Evolutionary conservation across 2,113 vertebrate genomes (phyloP), one percentile per base, ranked within the genome.

Genomic region (Takifugu bimaculatus): DNA sequence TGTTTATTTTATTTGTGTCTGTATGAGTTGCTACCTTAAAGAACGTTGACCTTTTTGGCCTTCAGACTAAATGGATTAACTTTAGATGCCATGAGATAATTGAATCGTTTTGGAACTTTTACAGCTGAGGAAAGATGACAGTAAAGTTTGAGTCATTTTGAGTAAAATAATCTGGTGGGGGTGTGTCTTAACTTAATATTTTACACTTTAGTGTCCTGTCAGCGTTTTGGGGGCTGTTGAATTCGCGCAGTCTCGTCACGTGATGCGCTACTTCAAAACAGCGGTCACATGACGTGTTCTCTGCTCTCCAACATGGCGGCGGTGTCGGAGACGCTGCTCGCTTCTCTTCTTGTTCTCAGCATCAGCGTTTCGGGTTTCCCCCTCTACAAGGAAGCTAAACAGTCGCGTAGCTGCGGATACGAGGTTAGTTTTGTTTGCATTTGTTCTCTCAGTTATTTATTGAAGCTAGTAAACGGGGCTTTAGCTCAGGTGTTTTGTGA

Each of bases 401-500:
- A 7, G 4, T 0, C 26, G 0, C 9, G 27, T 0, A 20, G 63
- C 52, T 88, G 84, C 26, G 84, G 87, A 51, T 90, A 90, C 57
- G 50, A 86, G 82, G 88, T 88, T 3, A 50, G 70, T 1, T 0
- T 1, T 6, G 4, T 27, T n/a, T 1, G 43, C 2, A 0, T 27
- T 10, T 26, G 0, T 11, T 11, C 20, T 13, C 29, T 54, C 0
- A 10, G 4, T 4, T n/a, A 3, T 50, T 60, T 13, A 15, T 48
- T n/a, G 15, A 48, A 10, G 6, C 2, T 10, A 5, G 48, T 0
- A 4, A 10, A 26, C 45, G 45, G 13, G 45, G n/a, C 2, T 48
- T 48, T n/a, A 48, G n/a, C 45, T n/a, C 6, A 13, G 2, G 14
- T 48, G 45, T 4, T 48, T 3, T 48, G 15, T 54, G 6, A n/a